Evolutionary conservation across 2,113 vertebrate genomes (phyloP).

Genomic region (Acinonyx jubatus): DNA sequence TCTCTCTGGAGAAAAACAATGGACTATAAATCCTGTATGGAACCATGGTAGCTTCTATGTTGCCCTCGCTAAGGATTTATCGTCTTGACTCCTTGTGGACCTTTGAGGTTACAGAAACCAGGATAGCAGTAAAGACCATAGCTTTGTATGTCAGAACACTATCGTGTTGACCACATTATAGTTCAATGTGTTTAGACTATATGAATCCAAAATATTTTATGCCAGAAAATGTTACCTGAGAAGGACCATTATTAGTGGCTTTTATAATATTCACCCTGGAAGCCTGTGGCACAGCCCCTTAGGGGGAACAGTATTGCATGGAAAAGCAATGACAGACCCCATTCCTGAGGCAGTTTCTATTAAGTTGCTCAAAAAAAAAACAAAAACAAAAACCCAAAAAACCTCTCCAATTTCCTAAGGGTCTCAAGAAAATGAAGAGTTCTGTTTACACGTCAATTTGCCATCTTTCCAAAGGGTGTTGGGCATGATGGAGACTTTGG

Average conservation of each 20-base stretch:
- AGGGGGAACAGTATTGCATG: constrained; percentile 44
- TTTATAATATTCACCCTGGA: constrained; percentile 48
- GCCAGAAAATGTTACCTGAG: constrained; percentile 73
- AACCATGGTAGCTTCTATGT: neutral
- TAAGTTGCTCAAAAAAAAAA: neutral
- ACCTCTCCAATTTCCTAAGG: constrained; percentile 36
- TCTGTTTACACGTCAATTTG: constrained; percentile 1
- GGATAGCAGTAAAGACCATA: neutral
- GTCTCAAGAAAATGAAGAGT: constrained; percentile 45
- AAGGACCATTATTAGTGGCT: constrained; percentile 57
- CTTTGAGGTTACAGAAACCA: constrained; percentile 40
- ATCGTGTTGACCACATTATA: constrained; percentile 16
- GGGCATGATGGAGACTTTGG: neutral
- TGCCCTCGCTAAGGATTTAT: neutral
- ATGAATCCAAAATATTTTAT: constrained; percentile 63
- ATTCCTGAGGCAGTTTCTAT: constrained; percentile 24
- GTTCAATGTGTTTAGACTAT: neutral
- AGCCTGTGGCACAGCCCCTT: neutral
- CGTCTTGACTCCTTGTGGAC: constrained; percentile 26
- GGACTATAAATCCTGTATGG: neutral
- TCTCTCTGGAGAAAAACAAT: neutral
- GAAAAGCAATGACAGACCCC: neutral
- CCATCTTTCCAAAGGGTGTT: neutral
- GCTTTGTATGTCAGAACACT: constrained; percentile 36
- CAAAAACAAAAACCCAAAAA: neutral